These are phyloP conservation scores for Lysiphlebus fabarum DNA, from an alignment of 1,140 invertebrate species.

Conservation along the genomic window DNA sequence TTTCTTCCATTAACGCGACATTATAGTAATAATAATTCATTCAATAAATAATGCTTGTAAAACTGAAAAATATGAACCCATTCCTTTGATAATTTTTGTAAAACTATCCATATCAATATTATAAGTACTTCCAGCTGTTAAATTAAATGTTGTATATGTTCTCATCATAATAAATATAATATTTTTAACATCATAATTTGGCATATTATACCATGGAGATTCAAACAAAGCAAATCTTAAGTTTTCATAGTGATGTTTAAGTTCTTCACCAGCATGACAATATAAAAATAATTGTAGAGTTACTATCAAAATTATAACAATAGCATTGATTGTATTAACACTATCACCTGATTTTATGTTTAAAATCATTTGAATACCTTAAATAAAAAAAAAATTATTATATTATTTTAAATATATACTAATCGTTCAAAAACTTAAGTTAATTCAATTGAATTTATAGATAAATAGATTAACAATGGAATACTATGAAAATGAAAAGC, in stretches of 20 bases:
- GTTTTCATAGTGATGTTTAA: constrained; percentile 21
- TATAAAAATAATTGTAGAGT: constrained; percentile 30
- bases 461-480: no score
- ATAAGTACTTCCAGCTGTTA: constrained; percentile 32
- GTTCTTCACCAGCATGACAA: constrained; percentile 29
- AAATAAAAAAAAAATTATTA: background rate
- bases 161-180: constrained; percentile 32
- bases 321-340: constrained; percentile 8
- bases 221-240: constrained; percentile 25
- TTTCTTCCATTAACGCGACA: no score
- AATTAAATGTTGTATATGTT: constrained; percentile 24
- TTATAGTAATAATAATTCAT: background rate
- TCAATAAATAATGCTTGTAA: constrained; percentile 29
- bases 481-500: no score
- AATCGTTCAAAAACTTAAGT: no score
- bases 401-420: no score
- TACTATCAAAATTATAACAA: constrained; percentile 22
- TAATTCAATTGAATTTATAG: no score
- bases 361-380: constrained; percentile 33
- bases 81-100: constrained; percentile 32
- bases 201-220: constrained; percentile 32
- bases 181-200: constrained; percentile 23
- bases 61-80: constrained; percentile 33
- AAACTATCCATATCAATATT: constrained; percentile 33
- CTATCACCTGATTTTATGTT: constrained; percentile 14